Percentiles rank a stretch among this genome's conserved stretches.
These are phyloP conservation scores for Cactoblastis cactorum DNA, from an alignment of 2,888 invertebrate species.

Conservation along the genomic window DNA sequence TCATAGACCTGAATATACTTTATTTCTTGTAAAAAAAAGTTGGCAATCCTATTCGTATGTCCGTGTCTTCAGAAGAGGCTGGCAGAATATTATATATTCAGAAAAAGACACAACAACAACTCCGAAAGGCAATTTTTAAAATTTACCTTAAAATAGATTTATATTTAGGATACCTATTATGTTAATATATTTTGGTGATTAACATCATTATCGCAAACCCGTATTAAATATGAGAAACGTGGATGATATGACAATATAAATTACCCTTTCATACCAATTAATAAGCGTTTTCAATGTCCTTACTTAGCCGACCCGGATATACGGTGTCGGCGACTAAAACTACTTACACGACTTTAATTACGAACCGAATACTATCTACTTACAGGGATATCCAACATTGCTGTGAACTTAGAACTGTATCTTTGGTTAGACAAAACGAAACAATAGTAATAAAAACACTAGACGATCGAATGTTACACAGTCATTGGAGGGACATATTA, in stretches of 20 bases:
- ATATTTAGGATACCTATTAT: slow-evolving; percentile 72
- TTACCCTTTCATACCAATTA: slow-evolving; percentile 81
- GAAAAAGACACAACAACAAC: slow-evolving; percentile 71
- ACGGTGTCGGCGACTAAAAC: slow-evolving; percentile 67
- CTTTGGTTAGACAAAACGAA: slow-evolving; percentile 77
- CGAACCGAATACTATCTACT: slow-evolving; percentile 74
- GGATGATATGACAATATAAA: slow-evolving; percentile 80
- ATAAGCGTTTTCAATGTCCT: slow-evolving; percentile 80
- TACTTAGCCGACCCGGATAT: slow-evolving; percentile 68
- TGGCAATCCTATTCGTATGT: too few species aligned
- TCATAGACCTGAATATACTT: too few species aligned
- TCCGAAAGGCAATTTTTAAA: slow-evolving; percentile 73
- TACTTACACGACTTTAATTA: slow-evolving; percentile 71
- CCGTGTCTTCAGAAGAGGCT: slow-evolving; percentile 49
- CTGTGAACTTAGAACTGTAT: slow-evolving; percentile 63
- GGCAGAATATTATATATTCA: slow-evolving; percentile 71
- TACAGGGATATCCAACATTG: slow-evolving; percentile 67
- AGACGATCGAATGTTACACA: slow-evolving; percentile 70
- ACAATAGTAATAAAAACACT: slow-evolving; percentile 70
- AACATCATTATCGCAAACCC: slow-evolving; percentile 80
- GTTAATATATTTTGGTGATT: slow-evolving; percentile 77
- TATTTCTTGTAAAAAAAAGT: too few species aligned
- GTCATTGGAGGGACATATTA: slow-evolving; percentile 76
- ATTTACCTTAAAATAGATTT: slow-evolving; percentile 73
- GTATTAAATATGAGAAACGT: slow-evolving; percentile 79